Evolutionary conservation across 2,113 vertebrate species (phyloP).

Genomic region (Isichthys henryi): DNA sequence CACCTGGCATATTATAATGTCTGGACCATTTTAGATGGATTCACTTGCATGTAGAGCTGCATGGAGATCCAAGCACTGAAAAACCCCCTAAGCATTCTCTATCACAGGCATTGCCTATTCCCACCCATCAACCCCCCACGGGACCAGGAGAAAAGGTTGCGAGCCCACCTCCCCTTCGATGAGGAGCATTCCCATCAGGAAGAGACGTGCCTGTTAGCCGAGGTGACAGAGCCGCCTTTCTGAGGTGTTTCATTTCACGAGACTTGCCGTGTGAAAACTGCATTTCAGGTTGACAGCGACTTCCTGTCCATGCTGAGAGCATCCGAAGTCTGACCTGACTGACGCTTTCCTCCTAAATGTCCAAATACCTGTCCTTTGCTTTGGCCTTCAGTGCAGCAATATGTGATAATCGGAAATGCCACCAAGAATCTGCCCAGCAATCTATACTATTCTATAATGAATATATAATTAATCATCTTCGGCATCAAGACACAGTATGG

Average conservation of each 20-base stretch:
- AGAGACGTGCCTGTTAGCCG: background rate
- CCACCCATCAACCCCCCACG: constrained; percentile 6
- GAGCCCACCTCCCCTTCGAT: background rate
- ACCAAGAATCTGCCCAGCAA: background rate
- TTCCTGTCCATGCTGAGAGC: background rate
- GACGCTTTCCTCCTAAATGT: background rate
- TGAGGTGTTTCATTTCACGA: background rate
- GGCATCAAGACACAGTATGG: background rate
- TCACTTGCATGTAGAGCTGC: background rate
- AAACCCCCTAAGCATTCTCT: background rate
- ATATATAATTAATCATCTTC: background rate
- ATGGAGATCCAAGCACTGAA: background rate
- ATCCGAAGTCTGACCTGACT: background rate
- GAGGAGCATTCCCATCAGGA: background rate
- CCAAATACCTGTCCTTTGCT: background rate
- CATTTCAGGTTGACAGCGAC: background rate
- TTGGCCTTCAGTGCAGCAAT: background rate
- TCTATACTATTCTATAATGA: background rate
- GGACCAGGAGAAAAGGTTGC: background rate
- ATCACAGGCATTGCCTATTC: constrained; percentile 1
- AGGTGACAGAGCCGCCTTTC: background rate
- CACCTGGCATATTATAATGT: background rate
- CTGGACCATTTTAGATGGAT: background rate
- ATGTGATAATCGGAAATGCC: background rate
- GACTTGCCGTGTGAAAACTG: background rate